These are phyloP conservation scores for Papilio aristodemus DNA, from an alignment of 1,140 invertebrate species.

Conservation along the genomic window DNA sequence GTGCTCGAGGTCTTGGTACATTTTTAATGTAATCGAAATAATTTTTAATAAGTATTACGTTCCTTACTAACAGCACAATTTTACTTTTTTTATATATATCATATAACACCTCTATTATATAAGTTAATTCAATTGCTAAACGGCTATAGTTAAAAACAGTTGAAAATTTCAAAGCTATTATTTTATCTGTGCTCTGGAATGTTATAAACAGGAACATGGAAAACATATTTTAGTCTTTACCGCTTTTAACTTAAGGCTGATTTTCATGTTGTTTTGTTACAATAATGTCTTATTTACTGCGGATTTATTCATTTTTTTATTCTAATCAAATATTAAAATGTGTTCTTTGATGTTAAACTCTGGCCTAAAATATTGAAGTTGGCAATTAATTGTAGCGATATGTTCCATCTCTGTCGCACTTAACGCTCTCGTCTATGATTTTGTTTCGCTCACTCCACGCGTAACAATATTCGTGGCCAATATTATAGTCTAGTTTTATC, in stretches of 20 bases:
- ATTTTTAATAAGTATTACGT: conserved; percentile 16
- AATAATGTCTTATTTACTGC: not conserved
- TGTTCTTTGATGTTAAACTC: no score
- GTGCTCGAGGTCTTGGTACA: no score
- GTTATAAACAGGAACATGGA: no score
- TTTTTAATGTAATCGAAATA: no score
- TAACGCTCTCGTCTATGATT: not conserved
- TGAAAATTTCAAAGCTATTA: conserved; percentile 11
- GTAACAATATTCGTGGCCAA: conserved; percentile 2
- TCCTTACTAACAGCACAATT: conserved; percentile 33
- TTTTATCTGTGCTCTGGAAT: conserved; percentile 20
- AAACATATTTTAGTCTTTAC: not conserved
- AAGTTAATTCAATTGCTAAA: conserved; percentile 23
- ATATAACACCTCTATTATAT: conserved; percentile 13
- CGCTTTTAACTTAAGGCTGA: conserved; percentile 31
- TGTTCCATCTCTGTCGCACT: not conserved
- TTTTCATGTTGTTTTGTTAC: conserved; percentile 13
- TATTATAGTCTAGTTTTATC: not conserved
- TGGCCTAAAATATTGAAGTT: not conserved
- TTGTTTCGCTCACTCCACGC: conserved; percentile 1
- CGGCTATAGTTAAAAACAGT: conserved; percentile 15
- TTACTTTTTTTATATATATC: conserved; percentile 26
- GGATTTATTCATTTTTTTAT: not conserved
- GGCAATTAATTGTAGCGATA: not conserved
- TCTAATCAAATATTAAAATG: not conserved